A percentile compares a stretch with the other conserved stretches of the same genome.
phyloP scores from a whole-genome alignment of 1,140 invertebrate genomes.

The Drosophila pruinosa region DNA sequence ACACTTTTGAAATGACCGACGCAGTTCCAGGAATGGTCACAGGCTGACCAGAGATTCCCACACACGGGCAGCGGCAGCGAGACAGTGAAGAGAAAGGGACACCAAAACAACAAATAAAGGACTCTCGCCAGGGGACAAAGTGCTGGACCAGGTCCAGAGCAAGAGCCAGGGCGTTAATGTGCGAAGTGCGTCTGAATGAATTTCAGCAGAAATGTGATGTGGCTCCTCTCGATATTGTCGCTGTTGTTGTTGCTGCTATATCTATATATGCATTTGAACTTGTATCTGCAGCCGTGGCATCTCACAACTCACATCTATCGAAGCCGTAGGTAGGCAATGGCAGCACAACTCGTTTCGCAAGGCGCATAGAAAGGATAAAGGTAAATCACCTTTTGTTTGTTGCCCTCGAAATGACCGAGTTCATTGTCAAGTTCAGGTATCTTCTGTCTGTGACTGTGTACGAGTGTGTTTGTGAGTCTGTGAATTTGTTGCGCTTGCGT shows the following conservation, averaged over 20 bases:
- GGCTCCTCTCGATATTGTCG: not conserved
- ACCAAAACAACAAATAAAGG: constrained; percentile 1
- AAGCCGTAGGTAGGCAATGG: constrained; percentile 7
- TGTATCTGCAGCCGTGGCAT: constrained; percentile 17
- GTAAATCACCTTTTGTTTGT: constrained; percentile 56
- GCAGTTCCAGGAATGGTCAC: constrained; percentile 55
- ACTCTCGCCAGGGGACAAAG: constrained; percentile 29
- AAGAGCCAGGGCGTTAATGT: constrained; percentile 63
- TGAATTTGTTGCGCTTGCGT: constrained; percentile 70
- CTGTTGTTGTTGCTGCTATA: constrained; percentile 8
- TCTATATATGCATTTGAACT: constrained; percentile 14
- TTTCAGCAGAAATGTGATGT: constrained; percentile 62
- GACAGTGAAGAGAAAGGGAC: not conserved
- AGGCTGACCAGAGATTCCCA: constrained; percentile 40
- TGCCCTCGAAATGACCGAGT: constrained; percentile 51
- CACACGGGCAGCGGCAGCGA: constrained; percentile 19
- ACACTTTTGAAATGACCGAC: constrained; percentile 72
- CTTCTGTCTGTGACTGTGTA: constrained; percentile 20
- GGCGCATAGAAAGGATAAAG: constrained; percentile 49
- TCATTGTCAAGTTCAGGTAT: constrained; percentile 55
- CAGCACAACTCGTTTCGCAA: constrained; percentile 39
- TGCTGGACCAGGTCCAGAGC: not conserved
- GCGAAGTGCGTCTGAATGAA: constrained; percentile 78
- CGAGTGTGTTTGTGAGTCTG: constrained; percentile 27
- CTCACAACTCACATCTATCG: constrained; percentile 17